Percentiles rank a stretch among this genome's conserved stretches.
phyloP scores from a whole-genome alignment of 2,888 invertebrate species.

The Nephrotoma appendiculata region DNA sequence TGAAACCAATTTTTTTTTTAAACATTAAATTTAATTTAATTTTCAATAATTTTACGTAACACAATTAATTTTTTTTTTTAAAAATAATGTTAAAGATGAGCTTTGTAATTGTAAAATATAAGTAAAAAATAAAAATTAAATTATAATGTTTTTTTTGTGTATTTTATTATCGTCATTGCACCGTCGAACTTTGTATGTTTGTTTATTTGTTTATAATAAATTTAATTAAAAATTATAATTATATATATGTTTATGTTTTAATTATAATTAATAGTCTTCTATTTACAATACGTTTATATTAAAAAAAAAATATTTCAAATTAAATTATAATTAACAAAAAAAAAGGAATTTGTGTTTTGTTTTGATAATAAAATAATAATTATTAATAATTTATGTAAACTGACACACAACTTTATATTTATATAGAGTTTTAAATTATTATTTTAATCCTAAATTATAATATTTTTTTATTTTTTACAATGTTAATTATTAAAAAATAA shows the following conservation, averaged over 20 bases:
- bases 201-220: not conserved
- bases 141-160: not conserved
- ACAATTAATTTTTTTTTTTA: not conserved
- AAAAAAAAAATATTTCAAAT: not conserved
- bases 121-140: not conserved
- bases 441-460: not conserved
- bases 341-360: not conserved
- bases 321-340: not conserved
- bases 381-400: not conserved
- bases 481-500: not conserved
- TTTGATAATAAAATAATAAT: not conserved
- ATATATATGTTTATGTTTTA: not conserved
- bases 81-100: too few species aligned
- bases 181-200: not conserved
- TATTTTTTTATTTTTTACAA: not conserved
- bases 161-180: conserved; percentile 3
- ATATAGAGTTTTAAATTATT: not conserved
- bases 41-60: not conserved
- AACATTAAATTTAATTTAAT: not conserved
- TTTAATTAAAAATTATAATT: not conserved
- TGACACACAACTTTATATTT: not conserved
- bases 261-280: not conserved
- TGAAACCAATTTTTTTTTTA: not conserved
- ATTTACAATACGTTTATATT: not conserved
- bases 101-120: too few species aligned